Base-by-base conservation (phyloP, 2,113 vertebrate species). In the Otis tarda region DNA sequence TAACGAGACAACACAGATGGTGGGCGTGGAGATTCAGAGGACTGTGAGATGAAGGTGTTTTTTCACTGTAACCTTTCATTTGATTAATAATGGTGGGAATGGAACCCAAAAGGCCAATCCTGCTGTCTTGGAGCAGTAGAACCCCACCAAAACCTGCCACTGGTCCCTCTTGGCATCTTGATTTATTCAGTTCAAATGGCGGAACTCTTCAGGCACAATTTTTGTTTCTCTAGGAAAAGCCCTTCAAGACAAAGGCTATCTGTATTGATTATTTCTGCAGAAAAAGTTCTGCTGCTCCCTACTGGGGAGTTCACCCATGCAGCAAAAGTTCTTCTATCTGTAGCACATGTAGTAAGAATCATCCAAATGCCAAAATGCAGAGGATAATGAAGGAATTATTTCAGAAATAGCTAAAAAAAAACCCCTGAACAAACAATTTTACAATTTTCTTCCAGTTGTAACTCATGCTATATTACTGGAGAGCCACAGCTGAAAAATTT, bases 151-250 rank as follows among this genome's bases (percentile, higher is more conserved):
- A 65, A 91, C 30, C 45, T 95, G 33, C 35, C 5, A 1, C 27
- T 49, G 33, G 13, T 69, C 23, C 10, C 30, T 75, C 30, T 71
- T 0, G 0, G 8, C 3, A 3, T 31, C 43, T 91, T 78, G 17
- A 33, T 64, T 50, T 11, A 30, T 71, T 71, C 56, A 41, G 24
- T 59, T 64, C 49, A 78, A 78, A 74, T 70, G 23, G 9, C 41
- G 14, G 28, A 90, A 71, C 50, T 50, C 61, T 87, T 14, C 1
- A 2, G 65, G 35, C 49, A 64, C 10, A 7, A 27, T 61, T 75
- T 87, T n/a, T 59, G 10, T 64, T 67, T 74, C 64, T 60, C n/a
- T 43, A 27, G 41, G 71, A n/a, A 61, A 78, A 92, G 6, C 11
- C 22, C 33, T 53, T 61, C 22, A 37, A 39, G 41, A 70, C 43